Evolutionary conservation across 2,113 vertebrate genomes (phyloP).

Genomic region (Nycticorax nycticorax): DNA sequence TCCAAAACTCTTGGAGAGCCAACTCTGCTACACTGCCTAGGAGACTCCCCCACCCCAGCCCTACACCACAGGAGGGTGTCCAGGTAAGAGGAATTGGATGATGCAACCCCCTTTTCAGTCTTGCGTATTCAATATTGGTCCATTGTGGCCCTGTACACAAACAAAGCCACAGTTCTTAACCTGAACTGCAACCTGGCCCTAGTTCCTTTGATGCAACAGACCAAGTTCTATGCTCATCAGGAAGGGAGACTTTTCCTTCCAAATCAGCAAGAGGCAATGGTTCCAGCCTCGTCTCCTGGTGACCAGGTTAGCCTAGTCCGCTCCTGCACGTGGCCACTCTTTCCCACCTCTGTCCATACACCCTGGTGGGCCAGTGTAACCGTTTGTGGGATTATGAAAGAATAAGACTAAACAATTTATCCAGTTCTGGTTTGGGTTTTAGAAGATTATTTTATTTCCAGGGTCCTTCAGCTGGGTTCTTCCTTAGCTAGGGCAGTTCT

Average conservation of each 20-base stretch:
- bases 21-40: not conserved
- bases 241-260: not conserved
- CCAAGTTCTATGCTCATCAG: accelerated
- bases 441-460: not conserved
- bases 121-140: not conserved
- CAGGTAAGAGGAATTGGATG: conserved; percentile 17
- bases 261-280: not conserved
- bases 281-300: not conserved
- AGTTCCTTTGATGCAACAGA: not conserved
- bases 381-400: not conserved
- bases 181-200: not conserved
- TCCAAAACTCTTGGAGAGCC: not conserved
- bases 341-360: not conserved
- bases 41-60: accelerated
- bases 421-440: not conserved
- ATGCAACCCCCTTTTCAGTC: not conserved
- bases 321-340: not conserved
- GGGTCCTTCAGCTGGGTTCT: not conserved
- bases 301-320: not conserved
- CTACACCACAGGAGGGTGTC: not conserved
- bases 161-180: not conserved
- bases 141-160: not conserved
- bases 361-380: not conserved
- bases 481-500: not conserved
- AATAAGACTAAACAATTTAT: not conserved